These are phyloP conservation scores for Scaeva pyrastri DNA, from an alignment of 2,888 invertebrate species.

Conservation along the genomic window DNA sequence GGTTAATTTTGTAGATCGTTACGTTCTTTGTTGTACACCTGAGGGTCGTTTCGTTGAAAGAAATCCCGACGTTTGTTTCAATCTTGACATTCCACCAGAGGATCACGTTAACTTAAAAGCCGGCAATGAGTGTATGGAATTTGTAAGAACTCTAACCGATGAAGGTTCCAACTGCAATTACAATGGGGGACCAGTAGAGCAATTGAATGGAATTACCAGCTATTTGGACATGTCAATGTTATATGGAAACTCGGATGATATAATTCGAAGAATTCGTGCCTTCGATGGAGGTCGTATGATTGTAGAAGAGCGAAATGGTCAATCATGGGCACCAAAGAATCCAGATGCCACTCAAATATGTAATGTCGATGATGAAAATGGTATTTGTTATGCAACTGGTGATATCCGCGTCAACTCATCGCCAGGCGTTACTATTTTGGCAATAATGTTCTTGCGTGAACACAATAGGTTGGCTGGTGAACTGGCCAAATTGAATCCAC, in stretches of 20 bases:
- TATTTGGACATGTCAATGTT: slow-evolving; percentile 91
- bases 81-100: slow-evolving; percentile 12
- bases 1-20: slow-evolving; percentile 84
- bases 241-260: slow-evolving; percentile 89
- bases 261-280: slow-evolving; percentile 88
- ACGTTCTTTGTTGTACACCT: slow-evolving; percentile 87
- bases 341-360: slow-evolving; percentile 89
- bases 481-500: slow-evolving; percentile 84
- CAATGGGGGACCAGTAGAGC: slow-evolving; percentile 86
- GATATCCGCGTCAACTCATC: slow-evolving; percentile 84
- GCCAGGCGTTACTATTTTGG: slow-evolving; percentile 84
- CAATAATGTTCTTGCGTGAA: slow-evolving; percentile 84
- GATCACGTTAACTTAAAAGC: neutral
- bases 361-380: slow-evolving; percentile 86
- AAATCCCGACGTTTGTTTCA: slow-evolving; percentile 74
- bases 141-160: slow-evolving; percentile 88
- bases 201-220: slow-evolving; percentile 85
- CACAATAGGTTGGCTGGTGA: slow-evolving; percentile 84
- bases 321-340: slow-evolving; percentile 89
- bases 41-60: slow-evolving; percentile 86
- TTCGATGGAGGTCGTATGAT: slow-evolving; percentile 88
- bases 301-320: slow-evolving; percentile 87
- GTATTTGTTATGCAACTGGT: slow-evolving; percentile 91
- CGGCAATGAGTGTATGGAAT: slow-evolving; percentile 87
- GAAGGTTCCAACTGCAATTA: slow-evolving; percentile 87